Conservation (phyloP, 2,797 vertebrate species). For the Steatocranus sp. region DNA sequence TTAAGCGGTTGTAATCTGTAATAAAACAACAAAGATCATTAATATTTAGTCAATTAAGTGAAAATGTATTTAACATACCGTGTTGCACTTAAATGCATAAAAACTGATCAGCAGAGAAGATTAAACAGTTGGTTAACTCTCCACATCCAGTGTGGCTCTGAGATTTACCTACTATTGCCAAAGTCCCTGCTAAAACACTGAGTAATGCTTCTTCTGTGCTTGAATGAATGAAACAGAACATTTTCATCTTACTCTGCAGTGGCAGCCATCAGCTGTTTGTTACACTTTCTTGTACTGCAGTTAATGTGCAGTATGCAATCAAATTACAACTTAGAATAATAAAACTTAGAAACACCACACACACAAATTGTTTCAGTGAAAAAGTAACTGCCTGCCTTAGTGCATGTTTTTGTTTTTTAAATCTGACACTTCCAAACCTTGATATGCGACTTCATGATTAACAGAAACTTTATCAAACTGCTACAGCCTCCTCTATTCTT, state of each 20-base stretch:
- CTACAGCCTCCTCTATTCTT: background rate
- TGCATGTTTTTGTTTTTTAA: background rate
- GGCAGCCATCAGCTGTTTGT: conserved; percentile 6
- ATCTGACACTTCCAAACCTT: background rate
- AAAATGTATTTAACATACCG: background rate
- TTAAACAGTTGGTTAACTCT: background rate
- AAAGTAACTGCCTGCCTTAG: background rate
- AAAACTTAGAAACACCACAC: background rate
- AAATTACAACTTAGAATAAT: background rate
- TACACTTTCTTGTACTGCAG: background rate
- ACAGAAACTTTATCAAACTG: background rate
- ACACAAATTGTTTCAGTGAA: background rate
- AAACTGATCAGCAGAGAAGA: background rate
- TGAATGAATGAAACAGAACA: conserved; percentile 15
- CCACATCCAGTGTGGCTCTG: conserved; percentile 6
- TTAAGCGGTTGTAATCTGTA: background rate
- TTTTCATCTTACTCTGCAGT: conserved; percentile 30
- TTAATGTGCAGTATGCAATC: conserved; percentile 4
- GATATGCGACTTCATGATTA: background rate
- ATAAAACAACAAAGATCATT: background rate
- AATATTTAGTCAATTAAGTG: background rate
- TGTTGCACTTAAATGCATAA: background rate
- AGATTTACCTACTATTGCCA: background rate
- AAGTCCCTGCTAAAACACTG: conserved; percentile 9
- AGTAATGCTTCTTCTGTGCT: conserved; percentile 23